Conservation (phyloP, 2,797 vertebrate genomes). For the Pseudochirops corinnae region DNA sequence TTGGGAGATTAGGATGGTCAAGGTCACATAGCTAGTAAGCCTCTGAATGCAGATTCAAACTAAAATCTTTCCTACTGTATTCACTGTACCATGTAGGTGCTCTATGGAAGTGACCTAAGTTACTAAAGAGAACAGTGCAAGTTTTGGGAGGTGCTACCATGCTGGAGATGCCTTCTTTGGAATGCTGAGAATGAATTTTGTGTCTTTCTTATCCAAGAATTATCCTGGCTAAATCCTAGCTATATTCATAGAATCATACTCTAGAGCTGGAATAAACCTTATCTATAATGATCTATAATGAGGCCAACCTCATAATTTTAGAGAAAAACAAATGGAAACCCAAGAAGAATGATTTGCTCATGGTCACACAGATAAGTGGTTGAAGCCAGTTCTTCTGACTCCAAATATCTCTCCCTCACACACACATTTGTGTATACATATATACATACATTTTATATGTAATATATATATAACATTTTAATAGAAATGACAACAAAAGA, state of each 20-base stretch:
- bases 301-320: not conserved
- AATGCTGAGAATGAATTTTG: not conserved
- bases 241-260: not conserved
- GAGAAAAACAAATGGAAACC: not conserved
- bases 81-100: not conserved
- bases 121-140: not conserved
- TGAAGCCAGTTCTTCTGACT: not conserved
- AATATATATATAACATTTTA: too few relatives aligned
- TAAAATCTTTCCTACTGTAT: not conserved
- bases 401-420: too few relatives aligned
- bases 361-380: not conserved
- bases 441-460: too few relatives aligned
- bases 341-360: not conserved
- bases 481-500: too few relatives aligned
- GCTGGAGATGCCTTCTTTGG: not conserved
- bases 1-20: not conserved
- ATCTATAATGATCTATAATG: not conserved
- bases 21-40: not conserved
- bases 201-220: not conserved
- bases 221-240: not conserved
- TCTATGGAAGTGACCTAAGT: not conserved
- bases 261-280: not conserved
- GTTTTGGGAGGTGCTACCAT: not conserved
- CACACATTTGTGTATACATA: too few relatives aligned
- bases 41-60: not conserved